Base-by-base conservation (phyloP, 2,797 vertebrate genomes). In the Brachyrhaphis roseni region DNA sequence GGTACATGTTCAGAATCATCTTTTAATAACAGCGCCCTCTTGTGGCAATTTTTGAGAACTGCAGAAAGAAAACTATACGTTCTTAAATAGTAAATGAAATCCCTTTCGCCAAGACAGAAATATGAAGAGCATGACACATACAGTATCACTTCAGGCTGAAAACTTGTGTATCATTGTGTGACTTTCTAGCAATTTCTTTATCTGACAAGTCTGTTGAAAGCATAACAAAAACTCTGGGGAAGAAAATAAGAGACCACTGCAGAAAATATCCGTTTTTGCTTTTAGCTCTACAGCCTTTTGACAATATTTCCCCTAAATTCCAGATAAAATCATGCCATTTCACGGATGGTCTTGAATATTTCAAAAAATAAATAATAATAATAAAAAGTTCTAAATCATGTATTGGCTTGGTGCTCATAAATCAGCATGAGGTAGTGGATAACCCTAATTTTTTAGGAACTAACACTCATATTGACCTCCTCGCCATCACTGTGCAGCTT, bases 1-100 rank as follows among this genome's bases (percentile, higher is more conserved):
- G 34, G 0, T 31, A 72, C 59, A 20, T 43, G 36, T 20, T 75
- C 4, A 55, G 39, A 47, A 11, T 26, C 16, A 57, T 79, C 46
- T 45, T 46, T 72, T 39, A 49, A 34, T 0, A n/a, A 84, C 16
- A 74, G 62, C 89, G 12, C 86, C 86, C 81, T 84, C 93, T 84
- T 76, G 85, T 91, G 91, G 91, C 8, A 0, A 78, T 0, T 34
- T 0, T 34, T 6, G 16, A 26, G 18, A 72, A 66, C 16, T 36
- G 31, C 7, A 49, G 20, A 57, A 51, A 3, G n/a, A 16, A 39
- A 23, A 18, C 4, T 47, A 10, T 20, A 31, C 6, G 18, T 51
- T 20, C 18, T 51, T 7, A 8, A 51, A 51, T 53, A 53, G 2
- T 26, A 7, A 53, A 53, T 26, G 20, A 51, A 51, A 51, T 26